Conservation (phyloP, 2,797 vertebrate species). For the Cirrhinus molitorella region DNA sequence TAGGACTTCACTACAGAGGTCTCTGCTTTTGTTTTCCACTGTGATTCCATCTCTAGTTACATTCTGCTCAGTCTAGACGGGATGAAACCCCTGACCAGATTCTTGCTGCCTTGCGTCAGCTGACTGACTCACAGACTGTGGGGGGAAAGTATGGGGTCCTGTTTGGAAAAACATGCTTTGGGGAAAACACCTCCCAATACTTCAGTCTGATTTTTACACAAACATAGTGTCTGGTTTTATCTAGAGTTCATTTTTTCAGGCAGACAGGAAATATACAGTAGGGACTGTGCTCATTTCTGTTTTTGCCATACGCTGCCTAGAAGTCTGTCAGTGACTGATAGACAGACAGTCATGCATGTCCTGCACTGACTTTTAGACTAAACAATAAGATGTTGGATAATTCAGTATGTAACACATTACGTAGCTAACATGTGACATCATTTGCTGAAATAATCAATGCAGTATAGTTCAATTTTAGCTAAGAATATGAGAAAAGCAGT, state of each 20-base stretch:
- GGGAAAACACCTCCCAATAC: conserved; percentile 38
- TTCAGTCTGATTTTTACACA: conserved; percentile 3
- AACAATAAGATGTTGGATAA: not conserved
- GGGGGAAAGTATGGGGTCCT: conserved; percentile 46
- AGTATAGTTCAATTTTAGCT: not conserved
- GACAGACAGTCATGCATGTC: not conserved
- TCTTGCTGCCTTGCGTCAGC: conserved; percentile 51
- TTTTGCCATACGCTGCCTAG: conserved; percentile 4
- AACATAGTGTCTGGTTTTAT: conserved; percentile 26
- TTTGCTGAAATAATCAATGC: not conserved
- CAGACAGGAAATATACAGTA: conserved; percentile 1
- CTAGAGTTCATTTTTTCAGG: not conserved
- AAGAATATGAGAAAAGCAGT: not conserved
- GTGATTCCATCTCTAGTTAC: conserved; percentile 8
- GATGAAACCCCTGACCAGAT: conserved; percentile 39
- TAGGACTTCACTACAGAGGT: not conserved
- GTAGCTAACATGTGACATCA: not conserved
- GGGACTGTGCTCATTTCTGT: conserved; percentile 3
- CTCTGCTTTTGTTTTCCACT: conserved; percentile 35
- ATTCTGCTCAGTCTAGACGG: conserved; percentile 33
- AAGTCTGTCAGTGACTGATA: not conserved
- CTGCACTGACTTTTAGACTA: conserved; percentile 18
- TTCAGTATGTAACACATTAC: not conserved
- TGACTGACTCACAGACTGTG: conserved; percentile 43
- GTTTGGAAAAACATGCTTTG: conserved; percentile 41